Percentiles rank a stretch among this genome's conserved stretches.
Conservation (phyloP, 2,888 invertebrate genomes). For the Epinotia nisella region DNA sequence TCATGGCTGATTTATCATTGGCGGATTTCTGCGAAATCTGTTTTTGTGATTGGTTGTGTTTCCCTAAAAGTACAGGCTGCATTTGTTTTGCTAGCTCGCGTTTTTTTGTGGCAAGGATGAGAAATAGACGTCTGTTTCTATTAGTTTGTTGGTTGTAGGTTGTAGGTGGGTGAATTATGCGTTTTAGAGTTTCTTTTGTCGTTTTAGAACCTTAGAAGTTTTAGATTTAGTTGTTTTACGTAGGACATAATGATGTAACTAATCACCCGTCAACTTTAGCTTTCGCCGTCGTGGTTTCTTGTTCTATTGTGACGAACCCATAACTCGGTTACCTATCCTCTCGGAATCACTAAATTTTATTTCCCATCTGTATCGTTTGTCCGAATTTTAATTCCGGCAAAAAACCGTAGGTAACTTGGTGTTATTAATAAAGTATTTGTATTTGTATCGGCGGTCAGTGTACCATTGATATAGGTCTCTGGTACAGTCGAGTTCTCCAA, state of each 20-base stretch:
- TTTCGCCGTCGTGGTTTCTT: background rate
- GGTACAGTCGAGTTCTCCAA: too few relatives aligned
- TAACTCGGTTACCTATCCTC: too few relatives aligned
- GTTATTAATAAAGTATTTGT: too few relatives aligned
- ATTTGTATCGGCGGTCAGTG: too few relatives aligned
- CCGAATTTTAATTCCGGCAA: too few relatives aligned
- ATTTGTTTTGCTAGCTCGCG: conserved; percentile 2
- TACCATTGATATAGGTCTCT: too few relatives aligned
- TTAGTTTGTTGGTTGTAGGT: background rate
- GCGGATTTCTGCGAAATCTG: conserved; percentile 31
- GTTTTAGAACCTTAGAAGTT: too few relatives aligned
- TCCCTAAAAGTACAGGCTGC: conserved; percentile 19
- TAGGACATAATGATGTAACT: background rate
- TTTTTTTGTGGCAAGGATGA: conserved; percentile 1
- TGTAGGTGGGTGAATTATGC: background rate
- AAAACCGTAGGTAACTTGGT: too few relatives aligned
- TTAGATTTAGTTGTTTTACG: background rate
- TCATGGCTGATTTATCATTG: conserved; percentile 45
- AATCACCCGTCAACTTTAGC: background rate
- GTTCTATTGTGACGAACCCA: too few relatives aligned
- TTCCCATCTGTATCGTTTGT: too few relatives aligned
- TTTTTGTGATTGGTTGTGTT: conserved; percentile 35
- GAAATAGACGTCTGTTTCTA: background rate
- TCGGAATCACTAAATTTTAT: too few relatives aligned
- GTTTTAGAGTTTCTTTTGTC: conserved; percentile 1